These are phyloP conservation scores for Napeogenes inachia DNA, from an alignment of 2,888 invertebrate genomes.

Conservation along the genomic window DNA sequence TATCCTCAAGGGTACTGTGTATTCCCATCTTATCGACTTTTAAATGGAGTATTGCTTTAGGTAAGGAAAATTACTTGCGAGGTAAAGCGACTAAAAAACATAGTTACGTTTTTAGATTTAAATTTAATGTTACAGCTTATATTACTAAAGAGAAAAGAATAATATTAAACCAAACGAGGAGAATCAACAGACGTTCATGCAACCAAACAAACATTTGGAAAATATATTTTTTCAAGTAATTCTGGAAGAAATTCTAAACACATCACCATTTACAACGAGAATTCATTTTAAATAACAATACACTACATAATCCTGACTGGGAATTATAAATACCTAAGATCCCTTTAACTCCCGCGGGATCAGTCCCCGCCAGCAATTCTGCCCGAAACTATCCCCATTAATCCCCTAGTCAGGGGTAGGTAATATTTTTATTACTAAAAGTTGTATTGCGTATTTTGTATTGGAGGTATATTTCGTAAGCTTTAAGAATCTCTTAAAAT, in stretches of 20 bases:
- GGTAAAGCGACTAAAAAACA: not conserved
- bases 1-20: constrained; percentile 14
- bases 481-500: no score
- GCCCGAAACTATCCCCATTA: constrained; percentile 64
- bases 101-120: no score
- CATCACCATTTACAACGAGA: constrained; percentile 6
- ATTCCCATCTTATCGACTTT: constrained; percentile 14
- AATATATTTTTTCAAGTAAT: not conserved
- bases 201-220: not conserved
- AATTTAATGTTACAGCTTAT: no score
- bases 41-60: constrained; percentile 10
- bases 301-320: constrained; percentile 49
- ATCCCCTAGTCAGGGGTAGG: constrained; percentile 49
- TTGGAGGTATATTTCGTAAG: no score
- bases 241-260: not conserved
- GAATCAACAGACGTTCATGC: no score
- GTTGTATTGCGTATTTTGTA: constrained; percentile 6
- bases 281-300: constrained; percentile 20
- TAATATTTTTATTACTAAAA: constrained; percentile 26
- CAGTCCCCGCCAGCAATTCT: constrained; percentile 49
- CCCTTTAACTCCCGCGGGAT: constrained; percentile 33
- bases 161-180: no score
- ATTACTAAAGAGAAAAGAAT: no score
- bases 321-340: constrained; percentile 66
- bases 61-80: constrained; percentile 1